Evolutionary conservation across 2,888 invertebrate species (phyloP).

Genomic region (Tiliacea citrago): DNA sequence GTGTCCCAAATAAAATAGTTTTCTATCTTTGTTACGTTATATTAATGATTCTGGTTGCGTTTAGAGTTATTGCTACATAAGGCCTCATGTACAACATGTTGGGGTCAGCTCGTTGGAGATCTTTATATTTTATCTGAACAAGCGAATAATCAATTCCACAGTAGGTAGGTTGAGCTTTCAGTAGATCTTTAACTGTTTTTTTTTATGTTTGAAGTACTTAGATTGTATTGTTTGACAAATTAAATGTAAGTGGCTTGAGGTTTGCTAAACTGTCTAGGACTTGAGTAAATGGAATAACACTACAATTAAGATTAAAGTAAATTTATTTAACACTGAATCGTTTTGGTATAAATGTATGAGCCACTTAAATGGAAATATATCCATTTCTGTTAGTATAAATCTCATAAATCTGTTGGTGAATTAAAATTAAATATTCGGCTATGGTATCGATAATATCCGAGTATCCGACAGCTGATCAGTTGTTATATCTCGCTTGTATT

Average conservation of each 20-base stretch:
- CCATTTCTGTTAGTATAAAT: slow-evolving; percentile 44
- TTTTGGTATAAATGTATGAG: slow-evolving; percentile 51
- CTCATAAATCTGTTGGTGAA: slow-evolving; percentile 47
- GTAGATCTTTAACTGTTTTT: not conserved
- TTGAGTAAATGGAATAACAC: slow-evolving; percentile 17
- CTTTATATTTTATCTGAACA: not conserved
- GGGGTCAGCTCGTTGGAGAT: not conserved
- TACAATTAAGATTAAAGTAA: slow-evolving; percentile 27
- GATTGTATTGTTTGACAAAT: slow-evolving; percentile 1
- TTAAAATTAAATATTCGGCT: slow-evolving; percentile 42
- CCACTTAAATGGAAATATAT: slow-evolving; percentile 49
- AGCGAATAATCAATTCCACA: slow-evolving; percentile 6
- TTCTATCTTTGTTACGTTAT: too few species aligned
- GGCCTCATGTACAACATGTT: not conserved
- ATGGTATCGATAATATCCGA: slow-evolving; percentile 19
- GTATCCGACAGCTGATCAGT: slow-evolving; percentile 54
- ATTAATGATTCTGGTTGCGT: slow-evolving; percentile 24
- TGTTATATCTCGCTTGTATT: slow-evolving; percentile 47
- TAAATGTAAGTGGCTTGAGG: not conserved
- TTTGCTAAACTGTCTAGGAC: not conserved
- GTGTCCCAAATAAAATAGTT: too few species aligned
- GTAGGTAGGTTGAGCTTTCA: not conserved
- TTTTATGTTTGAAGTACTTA: not conserved
- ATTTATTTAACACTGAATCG: slow-evolving; percentile 34
- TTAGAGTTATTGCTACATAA: slow-evolving; percentile 4